Base-by-base conservation (phyloP, 2,113 vertebrate species). In the Cygnus buccinator region DNA sequence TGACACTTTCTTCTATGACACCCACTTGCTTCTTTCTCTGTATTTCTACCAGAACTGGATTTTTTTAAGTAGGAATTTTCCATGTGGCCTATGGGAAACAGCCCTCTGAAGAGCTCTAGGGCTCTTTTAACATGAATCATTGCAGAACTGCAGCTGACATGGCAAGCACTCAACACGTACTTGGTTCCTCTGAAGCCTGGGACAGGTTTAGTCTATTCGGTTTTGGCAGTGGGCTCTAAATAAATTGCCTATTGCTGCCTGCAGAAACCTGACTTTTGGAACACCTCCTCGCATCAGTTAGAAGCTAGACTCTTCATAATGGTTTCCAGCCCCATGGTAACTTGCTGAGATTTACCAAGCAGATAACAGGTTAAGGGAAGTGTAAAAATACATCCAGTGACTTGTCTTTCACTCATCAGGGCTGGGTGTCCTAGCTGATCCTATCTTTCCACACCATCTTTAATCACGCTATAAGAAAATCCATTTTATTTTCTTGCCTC, bases 221-320 rank as follows among this genome's bases (percentile, higher is more conserved):
- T n/a, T 71, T 68, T 80, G 90, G 87, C 79, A 68, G 62, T 13
- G 37, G 61, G 20, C 26, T 43, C 44, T 6, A 21, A 58, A 57
- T 31, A 48, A 4, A 0, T 20, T 63, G 68, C 85, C 70, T 80
- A 31, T 37, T 50, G 79, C 66, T 97, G 91, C 97, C 81, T 97
- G 97, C 93, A 96, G 41, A 67, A 93, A 97, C 96, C 82, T 96
- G 96, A 95, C 78, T 94, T 80, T 79, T 87, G 93, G 92, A 81
- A 95, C 84, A 20, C 14, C 12, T 76, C 78, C 41, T 54, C 90
- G 80, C 3, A 5, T 35, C 94, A 81, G 78, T 84, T 85, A 70
- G 43, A 72, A 29, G 9, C 70, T 75, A 67, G 85, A 33, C 76
- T 94, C 85, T 54, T 66, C 63, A 61, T 22, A 86, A 94, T 28